These are phyloP conservation scores for Callyntrura guangdongensis DNA, from an alignment of 2,888 invertebrate genomes.

Conservation along the genomic window DNA sequence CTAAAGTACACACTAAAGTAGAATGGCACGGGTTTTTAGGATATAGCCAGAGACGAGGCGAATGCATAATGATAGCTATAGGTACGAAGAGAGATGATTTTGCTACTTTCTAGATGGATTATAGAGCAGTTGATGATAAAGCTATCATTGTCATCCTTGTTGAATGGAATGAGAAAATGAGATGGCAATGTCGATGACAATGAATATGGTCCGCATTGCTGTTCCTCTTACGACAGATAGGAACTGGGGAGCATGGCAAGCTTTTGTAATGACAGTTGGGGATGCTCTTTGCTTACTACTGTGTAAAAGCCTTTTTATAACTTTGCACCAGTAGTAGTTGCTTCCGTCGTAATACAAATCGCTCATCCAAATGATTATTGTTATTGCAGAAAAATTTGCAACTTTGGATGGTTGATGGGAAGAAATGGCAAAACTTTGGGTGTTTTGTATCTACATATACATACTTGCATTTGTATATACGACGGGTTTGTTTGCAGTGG, in stretches of 20 bases:
- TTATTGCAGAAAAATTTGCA: constrained; percentile 13
- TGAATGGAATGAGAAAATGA: constrained; percentile 25
- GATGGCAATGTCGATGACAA: constrained; percentile 32
- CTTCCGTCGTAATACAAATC: neutral
- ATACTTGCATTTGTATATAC: neutral
- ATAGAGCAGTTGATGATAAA: constrained; percentile 30
- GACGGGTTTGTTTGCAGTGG: neutral
- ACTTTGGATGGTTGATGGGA: neutral
- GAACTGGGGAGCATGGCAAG: neutral
- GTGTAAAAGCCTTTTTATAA: neutral
- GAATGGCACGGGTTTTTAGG: neutral
- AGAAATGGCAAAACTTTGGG: neutral
- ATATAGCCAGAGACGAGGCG: neutral
- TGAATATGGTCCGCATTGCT: constrained; percentile 22
- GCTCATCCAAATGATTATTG: constrained; percentile 25
- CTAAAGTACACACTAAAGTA: neutral
- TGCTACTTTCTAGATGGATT: constrained; percentile 5
- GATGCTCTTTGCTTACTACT: neutral
- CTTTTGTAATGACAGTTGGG: constrained; percentile 9
- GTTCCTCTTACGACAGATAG: neutral
- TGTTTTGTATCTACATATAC: neutral
- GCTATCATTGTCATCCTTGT: constrained; percentile 26
- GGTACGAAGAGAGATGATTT: neutral
- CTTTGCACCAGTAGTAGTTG: neutral
- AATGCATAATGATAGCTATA: neutral